Conservation (phyloP, 1,140 invertebrate species). For the Drosophila kohkoa region DNA sequence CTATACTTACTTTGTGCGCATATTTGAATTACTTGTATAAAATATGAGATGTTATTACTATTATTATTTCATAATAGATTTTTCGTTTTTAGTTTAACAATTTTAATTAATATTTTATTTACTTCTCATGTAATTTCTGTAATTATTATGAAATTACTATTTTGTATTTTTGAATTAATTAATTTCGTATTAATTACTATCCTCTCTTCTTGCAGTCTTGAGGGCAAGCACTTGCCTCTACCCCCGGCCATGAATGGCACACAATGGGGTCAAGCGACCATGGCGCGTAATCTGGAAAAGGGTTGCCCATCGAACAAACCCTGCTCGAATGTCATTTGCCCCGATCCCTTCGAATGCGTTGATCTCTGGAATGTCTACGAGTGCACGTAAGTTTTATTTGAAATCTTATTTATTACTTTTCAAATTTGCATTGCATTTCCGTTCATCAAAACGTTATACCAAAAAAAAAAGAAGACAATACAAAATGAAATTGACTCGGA, state of each 20-base stretch:
- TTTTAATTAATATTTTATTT: too few species aligned
- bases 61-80: too few species aligned
- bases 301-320: constrained; percentile 97
- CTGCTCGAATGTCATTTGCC: constrained; percentile 95
- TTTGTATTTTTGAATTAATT: background rate
- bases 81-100: too few species aligned
- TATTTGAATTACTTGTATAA: too few species aligned
- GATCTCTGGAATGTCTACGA: constrained; percentile 98
- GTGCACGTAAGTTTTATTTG: constrained; percentile 94
- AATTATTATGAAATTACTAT: background rate
- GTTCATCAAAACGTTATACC: constrained; percentile 50
- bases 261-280: constrained; percentile 97
- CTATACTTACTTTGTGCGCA: background rate
- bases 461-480: constrained; percentile 25
- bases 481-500: constrained; percentile 58
- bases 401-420: background rate
- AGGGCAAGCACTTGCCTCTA: constrained; percentile 95
- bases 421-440: constrained; percentile 61
- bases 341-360: constrained; percentile 97
- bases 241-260: constrained; percentile 97
- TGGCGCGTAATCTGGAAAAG: constrained; percentile 94
- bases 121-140: too few species aligned
- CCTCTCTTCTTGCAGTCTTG: constrained; percentile 87
- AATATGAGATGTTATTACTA: too few species aligned
- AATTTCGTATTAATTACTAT: background rate